phyloP scores from a whole-genome alignment of 2,888 invertebrate genomes.

The Drosophila cyrtoloma region DNA sequence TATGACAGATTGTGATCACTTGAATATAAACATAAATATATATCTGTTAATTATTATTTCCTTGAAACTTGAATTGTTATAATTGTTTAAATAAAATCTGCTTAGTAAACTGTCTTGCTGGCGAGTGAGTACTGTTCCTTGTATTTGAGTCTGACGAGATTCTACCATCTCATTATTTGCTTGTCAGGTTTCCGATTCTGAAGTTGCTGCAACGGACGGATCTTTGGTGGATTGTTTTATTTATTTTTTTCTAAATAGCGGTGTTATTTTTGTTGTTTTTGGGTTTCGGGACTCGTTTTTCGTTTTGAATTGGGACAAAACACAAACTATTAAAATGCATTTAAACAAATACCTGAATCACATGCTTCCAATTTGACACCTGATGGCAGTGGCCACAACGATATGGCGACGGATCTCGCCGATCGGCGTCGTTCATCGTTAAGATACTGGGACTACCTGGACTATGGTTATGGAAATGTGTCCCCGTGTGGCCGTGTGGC shows the following conservation, averaged over 20 bases:
- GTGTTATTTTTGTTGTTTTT: constrained; percentile 19
- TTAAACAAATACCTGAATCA: constrained; percentile 89
- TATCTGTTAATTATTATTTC: not conserved
- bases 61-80: not conserved
- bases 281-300: constrained; percentile 42
- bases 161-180: not conserved
- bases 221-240: constrained; percentile 5
- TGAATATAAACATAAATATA: not conserved
- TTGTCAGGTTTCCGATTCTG: not conserved
- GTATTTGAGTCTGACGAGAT: not conserved
- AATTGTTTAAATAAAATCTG: not conserved
- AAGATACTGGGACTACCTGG: constrained; percentile 77
- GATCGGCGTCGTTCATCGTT: constrained; percentile 83
- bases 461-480: constrained; percentile 74
- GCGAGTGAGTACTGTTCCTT: not conserved
- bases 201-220: constrained; percentile 7
- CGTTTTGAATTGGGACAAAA: constrained; percentile 66
- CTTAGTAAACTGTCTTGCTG: not conserved
- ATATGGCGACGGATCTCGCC: constrained; percentile 87
- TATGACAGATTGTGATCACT: not conserved
- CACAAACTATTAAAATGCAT: constrained; percentile 69
- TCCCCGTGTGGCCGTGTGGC: constrained; percentile 37
- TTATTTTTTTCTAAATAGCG: constrained; percentile 6
- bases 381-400: constrained; percentile 93
- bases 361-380: constrained; percentile 94